Evolutionary conservation across 2,113 vertebrate genomes (phyloP).

Genomic region (Brienomyrus longianalis): DNA sequence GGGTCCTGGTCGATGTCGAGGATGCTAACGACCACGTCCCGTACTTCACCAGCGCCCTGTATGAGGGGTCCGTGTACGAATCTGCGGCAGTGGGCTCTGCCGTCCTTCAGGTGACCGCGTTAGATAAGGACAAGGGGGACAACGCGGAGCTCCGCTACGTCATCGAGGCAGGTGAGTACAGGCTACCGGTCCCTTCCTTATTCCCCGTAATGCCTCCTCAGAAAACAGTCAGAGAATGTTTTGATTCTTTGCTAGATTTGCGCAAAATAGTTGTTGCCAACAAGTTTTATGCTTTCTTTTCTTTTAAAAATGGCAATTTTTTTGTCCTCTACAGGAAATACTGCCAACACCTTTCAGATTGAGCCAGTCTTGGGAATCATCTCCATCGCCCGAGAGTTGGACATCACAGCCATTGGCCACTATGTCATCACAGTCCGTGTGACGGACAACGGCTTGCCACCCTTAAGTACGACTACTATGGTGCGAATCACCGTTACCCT

Average conservation of each 20-base stretch:
- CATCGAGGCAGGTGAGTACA: slow-evolving; percentile 81
- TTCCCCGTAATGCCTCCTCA: background rate
- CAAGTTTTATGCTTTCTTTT: background rate
- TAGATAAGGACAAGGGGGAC: slow-evolving; percentile 93
- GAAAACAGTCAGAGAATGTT: background rate
- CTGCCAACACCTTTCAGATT: slow-evolving; percentile 81
- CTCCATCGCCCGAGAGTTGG: slow-evolving; percentile 77
- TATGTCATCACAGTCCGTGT: slow-evolving; percentile 88
- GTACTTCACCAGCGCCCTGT: slow-evolving; percentile 81
- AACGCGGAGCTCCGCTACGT: slow-evolving; percentile 85
- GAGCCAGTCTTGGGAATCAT: slow-evolving; percentile 89
- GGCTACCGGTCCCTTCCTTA: background rate
- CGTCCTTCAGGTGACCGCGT: slow-evolving; percentile 83
- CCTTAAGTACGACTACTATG: slow-evolving; percentile 77
- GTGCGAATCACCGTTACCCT: slow-evolving; percentile 83
- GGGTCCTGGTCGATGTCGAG: slow-evolving; percentile 84
- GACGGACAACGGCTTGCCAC: slow-evolving; percentile 76
- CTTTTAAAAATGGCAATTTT: background rate
- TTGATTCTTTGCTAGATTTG: background rate
- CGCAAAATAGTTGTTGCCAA: background rate
- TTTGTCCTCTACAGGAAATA: slow-evolving; percentile 70
- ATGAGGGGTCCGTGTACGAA: slow-evolving; percentile 86
- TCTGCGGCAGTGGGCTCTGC: slow-evolving; percentile 93
- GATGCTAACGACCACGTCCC: slow-evolving; percentile 93
- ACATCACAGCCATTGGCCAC: slow-evolving; percentile 77